phyloP scores from a whole-genome alignment of 2,888 invertebrate genomes.

The Norana najaformis region DNA sequence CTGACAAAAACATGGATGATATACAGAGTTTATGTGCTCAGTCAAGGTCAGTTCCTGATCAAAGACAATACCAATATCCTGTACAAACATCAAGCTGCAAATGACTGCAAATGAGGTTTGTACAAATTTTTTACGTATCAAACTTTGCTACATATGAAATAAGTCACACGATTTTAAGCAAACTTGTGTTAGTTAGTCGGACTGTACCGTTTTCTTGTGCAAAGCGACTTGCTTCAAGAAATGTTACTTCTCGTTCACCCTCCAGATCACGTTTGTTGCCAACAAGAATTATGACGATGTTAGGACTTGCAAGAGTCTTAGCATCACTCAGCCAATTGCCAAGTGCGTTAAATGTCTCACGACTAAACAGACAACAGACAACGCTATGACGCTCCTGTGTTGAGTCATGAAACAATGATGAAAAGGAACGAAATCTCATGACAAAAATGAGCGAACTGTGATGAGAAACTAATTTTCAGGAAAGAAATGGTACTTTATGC shows the following conservation, averaged over 20 bases:
- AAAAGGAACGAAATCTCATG: neutral
- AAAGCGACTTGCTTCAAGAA: conserved; percentile 80
- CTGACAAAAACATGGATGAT: neutral
- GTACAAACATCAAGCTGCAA: neutral
- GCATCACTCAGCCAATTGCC: conserved; percentile 75
- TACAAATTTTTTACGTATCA: neutral
- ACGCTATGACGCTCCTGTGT: no score
- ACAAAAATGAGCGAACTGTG: neutral
- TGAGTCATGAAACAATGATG: neutral
- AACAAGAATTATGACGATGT: conserved; percentile 78
- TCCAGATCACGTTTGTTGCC: conserved; percentile 84
- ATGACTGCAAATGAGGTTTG: neutral
- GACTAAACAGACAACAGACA: conserved; percentile 51
- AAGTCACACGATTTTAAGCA: neutral
- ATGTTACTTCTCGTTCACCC: conserved; percentile 79
- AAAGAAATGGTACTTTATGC: neutral
- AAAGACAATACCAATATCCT: neutral
- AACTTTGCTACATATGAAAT: neutral
- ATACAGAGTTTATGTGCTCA: no score
- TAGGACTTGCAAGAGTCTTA: conserved; percentile 77
- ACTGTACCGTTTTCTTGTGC: conserved; percentile 79
- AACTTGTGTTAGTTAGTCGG: neutral
- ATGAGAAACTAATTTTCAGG: no score
- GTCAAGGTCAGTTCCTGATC: no score
- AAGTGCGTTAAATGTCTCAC: conserved; percentile 67